phyloP scores from a whole-genome alignment of 2,797 vertebrate species.

The Brachyalestes nurse region DNA sequence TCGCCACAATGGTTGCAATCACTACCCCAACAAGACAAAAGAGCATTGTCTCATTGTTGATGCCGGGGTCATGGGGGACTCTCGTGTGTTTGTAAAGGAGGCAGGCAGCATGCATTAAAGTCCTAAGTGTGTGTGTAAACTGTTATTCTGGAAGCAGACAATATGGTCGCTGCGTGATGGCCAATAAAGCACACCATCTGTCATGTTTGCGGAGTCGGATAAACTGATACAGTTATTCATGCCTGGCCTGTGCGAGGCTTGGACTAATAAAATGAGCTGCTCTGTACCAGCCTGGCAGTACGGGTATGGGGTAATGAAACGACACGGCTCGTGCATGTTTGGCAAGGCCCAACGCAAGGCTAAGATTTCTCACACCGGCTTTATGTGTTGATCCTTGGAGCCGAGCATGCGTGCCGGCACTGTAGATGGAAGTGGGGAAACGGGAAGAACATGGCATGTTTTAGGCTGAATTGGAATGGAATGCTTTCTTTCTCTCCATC shows the following conservation, averaged over 20 bases:
- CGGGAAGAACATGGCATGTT: conserved; percentile 40
- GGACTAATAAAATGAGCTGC: conserved; percentile 44
- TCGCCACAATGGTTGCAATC: conserved; percentile 19
- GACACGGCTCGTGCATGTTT: conserved; percentile 42
- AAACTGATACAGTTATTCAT: conserved; percentile 47
- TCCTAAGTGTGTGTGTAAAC: conserved; percentile 35
- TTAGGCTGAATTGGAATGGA: conserved; percentile 50
- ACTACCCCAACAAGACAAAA: conserved; percentile 8
- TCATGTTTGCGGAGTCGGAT: conserved; percentile 45
- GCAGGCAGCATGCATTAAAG: conserved; percentile 25
- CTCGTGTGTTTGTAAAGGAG: conserved; percentile 32
- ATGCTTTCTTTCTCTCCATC: conserved; percentile 25
- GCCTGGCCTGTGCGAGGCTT: conserved; percentile 35
- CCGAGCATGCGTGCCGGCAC: conserved; percentile 48
- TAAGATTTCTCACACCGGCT: conserved; percentile 45
- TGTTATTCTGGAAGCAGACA: conserved; percentile 44
- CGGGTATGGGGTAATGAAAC: conserved; percentile 39
- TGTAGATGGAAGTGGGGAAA: conserved; percentile 52
- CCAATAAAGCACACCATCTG: conserved; percentile 57
- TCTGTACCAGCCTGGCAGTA: conserved; percentile 44
- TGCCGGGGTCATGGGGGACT: conserved; percentile 16
- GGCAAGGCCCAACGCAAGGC: conserved; percentile 37
- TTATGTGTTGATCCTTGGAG: conserved; percentile 60
- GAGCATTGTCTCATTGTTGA: conserved; percentile 23
- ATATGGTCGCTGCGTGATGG: conserved; percentile 47